Conservation (phyloP, 2,797 vertebrate genomes). For the Hydrocynus forskahlii region DNA sequence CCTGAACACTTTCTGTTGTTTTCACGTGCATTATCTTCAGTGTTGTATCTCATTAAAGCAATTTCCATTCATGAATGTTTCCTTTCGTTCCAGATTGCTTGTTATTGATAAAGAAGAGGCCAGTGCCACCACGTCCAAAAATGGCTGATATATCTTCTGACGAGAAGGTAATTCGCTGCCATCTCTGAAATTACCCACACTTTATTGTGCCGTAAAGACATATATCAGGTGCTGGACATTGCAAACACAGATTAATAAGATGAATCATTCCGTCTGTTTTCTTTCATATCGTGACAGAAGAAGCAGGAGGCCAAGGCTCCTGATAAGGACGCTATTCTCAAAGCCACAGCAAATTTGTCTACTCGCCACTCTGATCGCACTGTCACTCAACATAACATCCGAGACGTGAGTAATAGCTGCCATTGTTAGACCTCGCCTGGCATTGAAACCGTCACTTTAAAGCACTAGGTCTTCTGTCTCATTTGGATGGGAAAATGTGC, state of each 20-base stretch:
- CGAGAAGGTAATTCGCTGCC: constrained; percentile 83
- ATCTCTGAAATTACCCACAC: background rate
- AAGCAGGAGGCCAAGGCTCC: constrained; percentile 97
- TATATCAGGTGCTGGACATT: background rate
- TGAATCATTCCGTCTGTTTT: background rate
- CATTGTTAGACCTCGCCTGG: background rate
- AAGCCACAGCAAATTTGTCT: constrained; percentile 87
- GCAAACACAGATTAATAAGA: background rate
- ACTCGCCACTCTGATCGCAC: constrained; percentile 85
- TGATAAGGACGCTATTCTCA: constrained; percentile 93
- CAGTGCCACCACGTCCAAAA: constrained; percentile 84
- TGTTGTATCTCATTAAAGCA: background rate
- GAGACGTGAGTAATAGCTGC: constrained; percentile 85
- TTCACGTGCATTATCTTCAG: background rate
- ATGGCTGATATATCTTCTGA: constrained; percentile 90
- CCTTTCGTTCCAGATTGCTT: constrained; percentile 75
- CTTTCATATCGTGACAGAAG: constrained; percentile 74
- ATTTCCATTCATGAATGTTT: background rate
- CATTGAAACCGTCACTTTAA: background rate
- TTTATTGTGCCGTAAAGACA: background rate
- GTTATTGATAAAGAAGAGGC: constrained; percentile 91
- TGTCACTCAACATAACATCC: constrained; percentile 89
- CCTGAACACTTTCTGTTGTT: background rate
- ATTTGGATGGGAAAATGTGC: background rate
- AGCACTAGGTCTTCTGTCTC: background rate